Evolutionary conservation across 2,113 vertebrate species (phyloP).

Genomic region (Mola mola): DNA sequence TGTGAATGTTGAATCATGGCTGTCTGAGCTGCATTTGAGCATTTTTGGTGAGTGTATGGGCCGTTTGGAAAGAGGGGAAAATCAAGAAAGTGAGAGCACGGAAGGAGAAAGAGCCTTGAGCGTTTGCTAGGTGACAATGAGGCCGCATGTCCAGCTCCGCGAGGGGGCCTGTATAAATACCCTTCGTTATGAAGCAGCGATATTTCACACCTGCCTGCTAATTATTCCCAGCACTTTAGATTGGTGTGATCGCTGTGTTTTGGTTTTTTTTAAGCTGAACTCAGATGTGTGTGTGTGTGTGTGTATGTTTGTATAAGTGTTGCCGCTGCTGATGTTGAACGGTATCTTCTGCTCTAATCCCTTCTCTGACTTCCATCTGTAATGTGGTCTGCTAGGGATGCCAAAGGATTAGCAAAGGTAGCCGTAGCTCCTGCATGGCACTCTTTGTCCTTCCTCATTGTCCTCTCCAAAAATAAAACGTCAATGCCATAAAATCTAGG

Average conservation of each 20-base stretch:
- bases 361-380: slow-evolving; percentile 59
- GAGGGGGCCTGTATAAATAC: slow-evolving; percentile 53
- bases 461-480: slow-evolving; percentile 35
- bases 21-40: neutral
- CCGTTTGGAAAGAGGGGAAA: neutral
- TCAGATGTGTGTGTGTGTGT: no score
- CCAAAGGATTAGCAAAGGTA: slow-evolving; percentile 52
- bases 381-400: slow-evolving; percentile 44
- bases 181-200: slow-evolving; percentile 63
- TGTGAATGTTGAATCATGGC: slow-evolving; percentile 2
- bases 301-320: no score
- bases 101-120: neutral
- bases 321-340: slow-evolving; percentile 32
- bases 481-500: slow-evolving; percentile 51
- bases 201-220: slow-evolving; percentile 68
- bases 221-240: slow-evolving; percentile 67
- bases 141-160: slow-evolving; percentile 42
- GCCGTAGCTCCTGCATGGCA: slow-evolving; percentile 26
- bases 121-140: slow-evolving; percentile 39
- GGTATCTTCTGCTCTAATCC: slow-evolving; percentile 55
- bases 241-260: slow-evolving; percentile 70
- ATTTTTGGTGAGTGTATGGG: neutral
- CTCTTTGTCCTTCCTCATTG: slow-evolving; percentile 12
- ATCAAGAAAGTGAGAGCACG: neutral
- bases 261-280: no score